Base-by-base conservation (phyloP, 2,888 invertebrate genomes). In the Trichogramma evanescens region DNA sequence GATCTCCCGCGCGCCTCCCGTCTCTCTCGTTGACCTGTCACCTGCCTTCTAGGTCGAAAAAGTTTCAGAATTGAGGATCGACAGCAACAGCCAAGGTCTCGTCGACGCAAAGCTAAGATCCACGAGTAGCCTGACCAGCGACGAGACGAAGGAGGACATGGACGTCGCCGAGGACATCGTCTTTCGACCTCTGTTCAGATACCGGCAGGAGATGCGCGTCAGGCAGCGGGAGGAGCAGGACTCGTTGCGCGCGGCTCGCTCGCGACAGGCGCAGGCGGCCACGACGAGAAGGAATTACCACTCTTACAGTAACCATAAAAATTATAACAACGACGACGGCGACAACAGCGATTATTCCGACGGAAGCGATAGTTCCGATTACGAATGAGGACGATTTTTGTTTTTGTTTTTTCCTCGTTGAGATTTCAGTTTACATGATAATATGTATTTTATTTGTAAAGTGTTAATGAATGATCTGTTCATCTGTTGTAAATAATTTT, bases 111-210 rank as follows among this genome's bases (percentile, higher is more conserved):
- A 3, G 8, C n/a, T 45, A n/a, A 45, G 8, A n/a, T 45, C 26
- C 8, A 45, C n/a, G 45, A 46, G 50, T 42, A 53, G n/a, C 57
- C 51, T 52, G 38, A 51, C 58, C 9, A 43, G 50, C 9, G 60
- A 52, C 5, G 50, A 61, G 51, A 55, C 56, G 13, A 49, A 43
- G 10, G 59, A 69, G 8, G 70, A 72, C 59, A 71, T 76, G 75
- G 73, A 73, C 44, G 71, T 70, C 4, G 76, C 76, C 0, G 76
- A 75, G 59, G 74, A 76, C 50, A 75, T 76, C 26, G 70, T 76
- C 39, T 76, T 76, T 65, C 69, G 76, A 10, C 76, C 76, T 1
- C 68, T 76, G 38, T 76, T 76, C 54, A 70, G 70, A 57, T 74
- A 74, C 56, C 73, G 74, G 5, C 75, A 73, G 51, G 69, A 74